Conservation (phyloP, 2,888 invertebrate species). For the Drosophila percnosoma region DNA sequence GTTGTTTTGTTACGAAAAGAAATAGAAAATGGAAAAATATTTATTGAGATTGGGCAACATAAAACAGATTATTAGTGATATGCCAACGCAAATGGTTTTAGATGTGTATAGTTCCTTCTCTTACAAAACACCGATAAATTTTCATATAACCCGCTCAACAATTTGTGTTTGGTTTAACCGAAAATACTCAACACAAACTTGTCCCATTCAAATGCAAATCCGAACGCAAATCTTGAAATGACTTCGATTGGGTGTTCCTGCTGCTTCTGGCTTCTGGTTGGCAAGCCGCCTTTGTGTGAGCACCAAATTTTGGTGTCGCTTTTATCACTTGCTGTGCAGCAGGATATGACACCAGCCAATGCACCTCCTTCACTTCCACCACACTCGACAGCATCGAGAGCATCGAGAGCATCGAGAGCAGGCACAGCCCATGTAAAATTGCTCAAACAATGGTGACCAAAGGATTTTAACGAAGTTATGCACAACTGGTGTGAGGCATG, state of each 20-base stretch:
- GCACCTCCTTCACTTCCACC: too few species aligned
- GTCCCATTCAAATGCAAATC: constrained; percentile 74
- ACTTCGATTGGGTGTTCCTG: constrained; percentile 78
- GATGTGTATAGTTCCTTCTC: not conserved
- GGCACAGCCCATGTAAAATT: constrained; percentile 49
- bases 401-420: constrained; percentile 26
- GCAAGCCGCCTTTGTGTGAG: constrained; percentile 56
- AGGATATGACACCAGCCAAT: not conserved
- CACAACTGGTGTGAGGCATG: constrained; percentile 36
- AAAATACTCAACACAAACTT: constrained; percentile 37
- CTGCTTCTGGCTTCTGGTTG: constrained; percentile 47
- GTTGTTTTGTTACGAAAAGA: too few species aligned
- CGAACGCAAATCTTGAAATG: constrained; percentile 74
- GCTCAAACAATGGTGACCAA: constrained; percentile 43
- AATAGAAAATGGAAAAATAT: not conserved
- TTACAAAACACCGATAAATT: not conserved
- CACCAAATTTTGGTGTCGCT: constrained; percentile 50
- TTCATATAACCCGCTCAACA: not conserved
- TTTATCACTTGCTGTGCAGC: constrained; percentile 56
- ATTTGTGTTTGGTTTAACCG: not conserved
- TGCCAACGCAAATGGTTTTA: not conserved
- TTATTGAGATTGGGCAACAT: not conserved
- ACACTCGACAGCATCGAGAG: constrained; percentile 12
- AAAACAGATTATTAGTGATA: not conserved
- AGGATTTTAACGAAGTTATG: constrained; percentile 55